These are phyloP conservation scores for Microplitis mediator DNA, from an alignment of 1,140 invertebrate genomes.

Conservation along the genomic window DNA sequence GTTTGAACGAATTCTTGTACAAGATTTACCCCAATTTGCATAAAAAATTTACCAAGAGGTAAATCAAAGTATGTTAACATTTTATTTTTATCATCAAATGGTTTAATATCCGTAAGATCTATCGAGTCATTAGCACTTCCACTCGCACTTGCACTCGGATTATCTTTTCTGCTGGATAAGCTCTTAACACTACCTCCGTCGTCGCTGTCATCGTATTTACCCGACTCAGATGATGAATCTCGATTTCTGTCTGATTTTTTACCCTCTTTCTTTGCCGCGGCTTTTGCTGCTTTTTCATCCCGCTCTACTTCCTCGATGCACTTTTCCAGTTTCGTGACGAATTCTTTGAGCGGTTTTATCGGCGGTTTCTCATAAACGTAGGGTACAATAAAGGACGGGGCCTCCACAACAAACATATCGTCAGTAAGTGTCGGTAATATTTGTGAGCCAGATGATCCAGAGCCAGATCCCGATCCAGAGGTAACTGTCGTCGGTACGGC, in stretches of 20 bases:
- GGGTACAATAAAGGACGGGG: slow-evolving; percentile 88
- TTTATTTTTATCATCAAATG: slow-evolving; percentile 47
- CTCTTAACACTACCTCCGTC: slow-evolving; percentile 54
- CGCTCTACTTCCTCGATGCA: slow-evolving; percentile 65
- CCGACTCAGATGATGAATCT: slow-evolving; percentile 51
- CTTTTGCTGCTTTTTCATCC: slow-evolving; percentile 48
- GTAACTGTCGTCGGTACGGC: slow-evolving; percentile 55
- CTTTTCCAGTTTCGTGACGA: slow-evolving; percentile 71
- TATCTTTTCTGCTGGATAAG: slow-evolving; percentile 33
- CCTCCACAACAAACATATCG: slow-evolving; percentile 89
- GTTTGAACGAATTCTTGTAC: slow-evolving; percentile 93
- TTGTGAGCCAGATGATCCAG: slow-evolving; percentile 46
- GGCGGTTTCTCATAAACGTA: slow-evolving; percentile 92
- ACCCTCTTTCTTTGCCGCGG: slow-evolving; percentile 46
- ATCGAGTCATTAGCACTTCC: slow-evolving; percentile 34
- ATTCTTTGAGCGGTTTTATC: slow-evolving; percentile 76
- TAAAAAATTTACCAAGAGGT: slow-evolving; percentile 89
- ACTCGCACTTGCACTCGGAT: slow-evolving; percentile 42
- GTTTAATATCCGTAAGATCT: slow-evolving; percentile 22
- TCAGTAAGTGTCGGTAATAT: slow-evolving; percentile 81
- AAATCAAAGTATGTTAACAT: slow-evolving; percentile 77
- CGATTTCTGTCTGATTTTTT: slow-evolving; percentile 54
- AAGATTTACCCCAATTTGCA: slow-evolving; percentile 88
- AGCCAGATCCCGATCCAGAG: too few species aligned
- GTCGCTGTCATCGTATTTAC: slow-evolving; percentile 40